Evolutionary conservation across 2,113 vertebrate species (phyloP).

Genomic region (Pseudorectes ferrugineus): DNA sequence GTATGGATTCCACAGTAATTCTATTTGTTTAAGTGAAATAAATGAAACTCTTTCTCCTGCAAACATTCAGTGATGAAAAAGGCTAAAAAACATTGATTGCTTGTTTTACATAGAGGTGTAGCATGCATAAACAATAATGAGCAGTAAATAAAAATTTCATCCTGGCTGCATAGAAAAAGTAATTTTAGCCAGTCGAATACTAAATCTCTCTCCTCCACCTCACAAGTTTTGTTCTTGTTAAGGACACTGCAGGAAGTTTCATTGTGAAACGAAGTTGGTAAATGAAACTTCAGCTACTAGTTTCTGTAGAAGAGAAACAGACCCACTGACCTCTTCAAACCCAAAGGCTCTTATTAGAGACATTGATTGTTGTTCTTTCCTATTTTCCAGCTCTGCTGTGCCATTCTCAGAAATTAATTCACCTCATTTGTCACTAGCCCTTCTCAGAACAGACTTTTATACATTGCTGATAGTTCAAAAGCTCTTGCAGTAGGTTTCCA

Average conservation of each 20-base stretch:
- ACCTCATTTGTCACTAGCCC: not conserved
- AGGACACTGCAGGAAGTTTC: not conserved
- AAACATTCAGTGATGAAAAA: not conserved
- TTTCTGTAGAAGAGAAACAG: not conserved
- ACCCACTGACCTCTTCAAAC: not conserved
- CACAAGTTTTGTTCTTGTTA: not conserved
- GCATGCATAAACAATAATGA: not conserved
- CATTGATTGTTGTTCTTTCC: not conserved
- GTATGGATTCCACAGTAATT: not conserved
- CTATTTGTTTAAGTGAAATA: not conserved
- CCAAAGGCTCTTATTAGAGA: not conserved
- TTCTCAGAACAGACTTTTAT: not conserved
- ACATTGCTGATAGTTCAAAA: not conserved
- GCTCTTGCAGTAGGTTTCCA: not conserved
- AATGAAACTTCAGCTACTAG: not conserved
- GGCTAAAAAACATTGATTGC: not conserved
- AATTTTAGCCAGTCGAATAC: not conserved
- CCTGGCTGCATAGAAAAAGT: not conserved
- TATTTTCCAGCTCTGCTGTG: not conserved
- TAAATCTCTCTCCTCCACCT: not conserved
- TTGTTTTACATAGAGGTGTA: not conserved
- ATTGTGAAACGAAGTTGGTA: not conserved
- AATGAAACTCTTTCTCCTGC: not conserved
- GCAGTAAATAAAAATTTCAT: not conserved
- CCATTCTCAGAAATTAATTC: not conserved